phyloP scores from a whole-genome alignment of 1,140 invertebrate genomes.

The Sycophaga agraensis region DNA sequence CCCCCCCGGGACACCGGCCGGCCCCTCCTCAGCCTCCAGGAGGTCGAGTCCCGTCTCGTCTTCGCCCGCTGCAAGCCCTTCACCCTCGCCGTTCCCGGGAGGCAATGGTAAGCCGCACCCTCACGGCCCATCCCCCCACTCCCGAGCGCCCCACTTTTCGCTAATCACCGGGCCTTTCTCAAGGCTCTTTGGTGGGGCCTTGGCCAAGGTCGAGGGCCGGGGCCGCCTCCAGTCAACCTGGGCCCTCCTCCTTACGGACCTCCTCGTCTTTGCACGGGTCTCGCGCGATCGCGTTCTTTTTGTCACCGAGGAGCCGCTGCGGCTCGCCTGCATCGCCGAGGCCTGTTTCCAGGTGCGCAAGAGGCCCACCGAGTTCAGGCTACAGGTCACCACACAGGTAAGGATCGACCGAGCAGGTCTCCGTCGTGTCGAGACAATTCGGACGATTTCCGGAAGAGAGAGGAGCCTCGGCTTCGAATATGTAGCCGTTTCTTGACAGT shows the following conservation, averaged over 20 bases:
- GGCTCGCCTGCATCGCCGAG: conserved; percentile 74
- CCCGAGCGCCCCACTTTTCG: not conserved
- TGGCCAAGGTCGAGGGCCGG: conserved; percentile 79
- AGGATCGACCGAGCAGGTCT: too few relatives aligned
- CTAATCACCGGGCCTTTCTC: not conserved
- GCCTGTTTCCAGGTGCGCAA: conserved; percentile 82
- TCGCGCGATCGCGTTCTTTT: conserved; percentile 81
- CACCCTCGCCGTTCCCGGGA: conserved; percentile 73
- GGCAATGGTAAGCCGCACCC: conserved; percentile 66
- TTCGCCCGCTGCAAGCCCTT: conserved; percentile 88
- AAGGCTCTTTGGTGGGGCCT: conserved; percentile 77
- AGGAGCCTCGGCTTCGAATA: too few relatives aligned
- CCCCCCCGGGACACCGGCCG: conserved; percentile 73
- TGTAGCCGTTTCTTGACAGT: too few relatives aligned
- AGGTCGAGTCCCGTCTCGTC: conserved; percentile 79
- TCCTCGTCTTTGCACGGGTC: conserved; percentile 81
- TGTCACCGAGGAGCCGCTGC: conserved; percentile 81
- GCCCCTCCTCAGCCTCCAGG: conserved; percentile 75
- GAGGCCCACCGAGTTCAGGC: conserved; percentile 60
- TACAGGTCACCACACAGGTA: conserved; percentile 43
- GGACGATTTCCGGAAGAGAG: too few relatives aligned
- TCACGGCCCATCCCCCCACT: not conserved
- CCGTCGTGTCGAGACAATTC: too few relatives aligned
- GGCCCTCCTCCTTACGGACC: conserved; percentile 80
- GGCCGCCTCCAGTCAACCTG: conserved; percentile 74